These are phyloP conservation scores for Oryzias melastigma DNA, from an alignment of 2,113 vertebrate genomes.

Conservation along the genomic window DNA sequence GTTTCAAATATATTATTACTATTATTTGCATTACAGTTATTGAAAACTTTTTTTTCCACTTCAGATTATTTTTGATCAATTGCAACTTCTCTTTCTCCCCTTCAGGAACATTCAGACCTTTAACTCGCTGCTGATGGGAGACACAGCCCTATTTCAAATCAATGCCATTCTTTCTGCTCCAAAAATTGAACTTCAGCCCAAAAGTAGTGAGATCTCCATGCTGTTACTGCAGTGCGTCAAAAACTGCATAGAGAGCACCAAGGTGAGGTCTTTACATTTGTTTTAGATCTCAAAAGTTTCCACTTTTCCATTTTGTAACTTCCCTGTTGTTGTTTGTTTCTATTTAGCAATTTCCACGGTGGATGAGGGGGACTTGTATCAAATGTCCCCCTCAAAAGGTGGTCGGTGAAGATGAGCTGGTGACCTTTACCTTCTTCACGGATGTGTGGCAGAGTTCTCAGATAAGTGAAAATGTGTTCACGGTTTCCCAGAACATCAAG, in stretches of 20 bases:
- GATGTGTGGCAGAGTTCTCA: slow-evolving; percentile 82
- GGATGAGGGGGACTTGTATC: slow-evolving; percentile 90
- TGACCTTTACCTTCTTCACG: slow-evolving; percentile 82
- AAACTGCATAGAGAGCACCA: slow-evolving; percentile 86
- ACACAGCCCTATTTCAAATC: slow-evolving; percentile 81
- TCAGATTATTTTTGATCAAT: not conserved
- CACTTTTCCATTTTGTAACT: too few relatives aligned
- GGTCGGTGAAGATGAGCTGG: slow-evolving; percentile 71
- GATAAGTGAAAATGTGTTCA: slow-evolving; percentile 76
- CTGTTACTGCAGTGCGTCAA: slow-evolving; percentile 79
- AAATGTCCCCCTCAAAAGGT: slow-evolving; percentile 84
- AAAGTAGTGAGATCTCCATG: slow-evolving; percentile 79
- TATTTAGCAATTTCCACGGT: slow-evolving; percentile 86
- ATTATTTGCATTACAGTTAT: not conserved
- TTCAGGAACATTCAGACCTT: slow-evolving; percentile 87
- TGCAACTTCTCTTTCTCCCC: slow-evolving; percentile 3
- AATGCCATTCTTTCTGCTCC: slow-evolving; percentile 83
- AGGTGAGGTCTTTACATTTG: slow-evolving; percentile 69
- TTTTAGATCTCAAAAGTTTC: not conserved
- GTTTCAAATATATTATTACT: not conserved
- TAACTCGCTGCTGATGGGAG: slow-evolving; percentile 76
- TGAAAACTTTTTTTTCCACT: too few relatives aligned
- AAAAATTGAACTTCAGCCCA: slow-evolving; percentile 84
- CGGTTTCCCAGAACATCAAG: slow-evolving; percentile 82
- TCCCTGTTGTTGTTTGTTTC: not conserved